Base-by-base conservation (phyloP, 2,797 vertebrate species). In the Gymnocypris eckloni region DNA sequence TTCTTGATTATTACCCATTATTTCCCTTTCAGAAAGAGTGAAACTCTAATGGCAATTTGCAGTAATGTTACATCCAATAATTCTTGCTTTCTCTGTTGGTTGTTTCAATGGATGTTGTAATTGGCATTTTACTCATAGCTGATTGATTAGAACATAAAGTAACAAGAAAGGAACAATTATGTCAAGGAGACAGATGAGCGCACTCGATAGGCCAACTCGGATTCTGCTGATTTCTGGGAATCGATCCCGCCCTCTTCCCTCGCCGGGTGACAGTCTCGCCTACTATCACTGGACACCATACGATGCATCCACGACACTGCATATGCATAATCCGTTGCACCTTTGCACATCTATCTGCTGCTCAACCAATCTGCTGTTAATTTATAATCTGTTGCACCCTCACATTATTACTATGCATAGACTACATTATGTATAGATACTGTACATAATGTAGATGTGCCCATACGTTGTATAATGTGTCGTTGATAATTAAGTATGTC, bases 61-160 rank as follows among this genome's bases (percentile, higher is more conserved):
- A 92, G 93, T 94, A 94, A 95, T 95, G 93, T 93, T 92, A 92
- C 90, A 85, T 92, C 83, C 96, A 94, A 94, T 96, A 95, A 96
- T 95, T 96, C 96, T 94, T 94, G 92, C 89, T 92, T 91, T 94
- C 91, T 95, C 93, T 94, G 89, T 93, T 92, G 91, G 94, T 94
- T 87, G 95, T 95, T 95, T 90, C 92, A 88, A 94, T 92, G 94
- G 95, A 91, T 91, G 93, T 93, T 94, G 93, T 97, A 97, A 97
- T 96, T 96, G 95, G 94, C 94, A 92, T 96, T 97, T 97, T 96
- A 94, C 93, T 95, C 94, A 95, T 92, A 89, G 91, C 93, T 93
- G 94, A 97, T 95, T 96, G 96, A 97, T 97, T 96, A 94, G 90
- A 95, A 96, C 92, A 94, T 95, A 96, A 97, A 97, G 93, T 94